These are phyloP conservation scores for Philopotamus ludificatus DNA, from an alignment of 1,140 invertebrate genomes.

Conservation along the genomic window DNA sequence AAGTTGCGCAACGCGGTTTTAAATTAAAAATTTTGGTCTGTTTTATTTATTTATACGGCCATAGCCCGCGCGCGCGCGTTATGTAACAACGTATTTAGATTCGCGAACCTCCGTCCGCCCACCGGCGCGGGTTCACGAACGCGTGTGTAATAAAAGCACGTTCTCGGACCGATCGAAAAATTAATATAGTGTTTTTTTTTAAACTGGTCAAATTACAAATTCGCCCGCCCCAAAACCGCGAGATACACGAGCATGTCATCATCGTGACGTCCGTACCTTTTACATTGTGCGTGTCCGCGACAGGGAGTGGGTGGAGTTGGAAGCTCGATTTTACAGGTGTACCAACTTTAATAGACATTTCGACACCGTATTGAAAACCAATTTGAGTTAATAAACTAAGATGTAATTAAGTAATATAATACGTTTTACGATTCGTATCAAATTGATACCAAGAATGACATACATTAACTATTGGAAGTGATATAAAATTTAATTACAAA, in stretches of 20 bases:
- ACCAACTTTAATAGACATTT: background rate
- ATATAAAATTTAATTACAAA: too few relatives aligned
- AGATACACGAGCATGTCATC: background rate
- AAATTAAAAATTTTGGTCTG: background rate
- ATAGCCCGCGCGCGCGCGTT: background rate
- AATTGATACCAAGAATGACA: too few relatives aligned
- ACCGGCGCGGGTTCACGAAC: background rate
- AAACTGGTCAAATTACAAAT: too few relatives aligned
- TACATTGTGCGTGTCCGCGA: background rate
- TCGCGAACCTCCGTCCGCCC: background rate
- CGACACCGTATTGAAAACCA: too few relatives aligned
- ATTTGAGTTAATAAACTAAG: too few relatives aligned
- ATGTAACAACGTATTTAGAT: background rate
- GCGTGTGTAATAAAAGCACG: background rate
- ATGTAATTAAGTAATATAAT: too few relatives aligned
- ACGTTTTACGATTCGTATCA: too few relatives aligned
- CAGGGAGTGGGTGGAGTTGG: background rate
- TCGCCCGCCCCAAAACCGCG: too few relatives aligned
- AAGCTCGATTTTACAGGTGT: background rate
- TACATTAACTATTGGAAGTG: too few relatives aligned
- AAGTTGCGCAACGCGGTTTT: background rate
- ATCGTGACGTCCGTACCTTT: background rate
- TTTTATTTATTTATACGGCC: conserved; percentile 6
- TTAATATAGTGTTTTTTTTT: too few relatives aligned
- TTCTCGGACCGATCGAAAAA: background rate